Evolutionary conservation across 2,888 invertebrate species (phyloP), one percentile per base, ranked within the genome.

Genomic region (Altica lythri): DNA sequence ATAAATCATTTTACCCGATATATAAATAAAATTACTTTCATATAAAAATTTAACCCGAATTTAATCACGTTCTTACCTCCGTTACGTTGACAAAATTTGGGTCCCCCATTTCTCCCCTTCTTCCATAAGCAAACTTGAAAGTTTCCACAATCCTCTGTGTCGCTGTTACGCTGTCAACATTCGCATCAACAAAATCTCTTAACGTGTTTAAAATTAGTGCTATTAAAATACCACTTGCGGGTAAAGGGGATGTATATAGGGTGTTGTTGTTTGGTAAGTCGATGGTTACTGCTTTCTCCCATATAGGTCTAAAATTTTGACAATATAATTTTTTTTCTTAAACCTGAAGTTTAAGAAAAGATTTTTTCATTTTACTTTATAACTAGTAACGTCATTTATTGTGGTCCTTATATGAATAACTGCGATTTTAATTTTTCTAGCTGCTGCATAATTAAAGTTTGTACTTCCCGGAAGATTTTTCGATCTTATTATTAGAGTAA

Each of bases 81-180:
- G 45, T 40, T 1, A 61, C 52, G 9, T 61, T 51, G 12, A 79
- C 71, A 70, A 80, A 86, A 35, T 77, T 73, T 4, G 81, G 79
- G 78, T 97, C 97, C 1, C 90, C 95, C 58, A 97, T 78, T 62
- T 86, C 83, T 1, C 90, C 89, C 63, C 96, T 80, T 70, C 86
- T 84, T 1, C 91, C 95, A 74, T 89, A 95, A 13, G 89, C 94
- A 78, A 87, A 95, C 75, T 97, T 97, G 77, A 93, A 92, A 4
- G 90, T 83, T 74, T 98, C 97, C 5, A 90, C 80, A 60, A 94
- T 80, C 59, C 92, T 84, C 66, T 97, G 96, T 81, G 89, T 89
- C 17, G 83, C 81, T 14, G 65, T 68, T 10, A 75, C 61, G 3
- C 69, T 38, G 3, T 53, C 50, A 5, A 54, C 25, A 17, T 71